Evolutionary conservation across 2,888 invertebrate species (phyloP), one percentile per base, ranked within the genome.

Genomic region (Troides oblongomaculatus): DNA sequence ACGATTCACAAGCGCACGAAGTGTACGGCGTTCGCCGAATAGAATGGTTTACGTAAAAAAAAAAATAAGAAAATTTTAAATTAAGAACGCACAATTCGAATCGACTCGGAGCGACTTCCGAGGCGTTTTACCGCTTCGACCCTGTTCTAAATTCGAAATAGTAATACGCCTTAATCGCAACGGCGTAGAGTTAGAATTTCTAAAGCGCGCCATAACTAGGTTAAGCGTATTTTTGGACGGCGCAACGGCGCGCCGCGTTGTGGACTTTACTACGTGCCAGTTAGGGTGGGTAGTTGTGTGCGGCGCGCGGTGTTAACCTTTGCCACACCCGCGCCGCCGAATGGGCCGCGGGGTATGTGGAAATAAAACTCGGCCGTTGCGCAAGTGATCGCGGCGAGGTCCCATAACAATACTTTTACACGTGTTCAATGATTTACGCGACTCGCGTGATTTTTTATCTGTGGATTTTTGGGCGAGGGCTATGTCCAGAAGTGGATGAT

Each of bases 21-120:
- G n/a, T n/a, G 6, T n/a, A 6, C 6, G n/a, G 18, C 53, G 30
- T 4, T 53, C 53, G 5, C 1, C n/a, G 53, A 18, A 53, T 53
- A n/a, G 18, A 53, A 46, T 46, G 10, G 56, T 0, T 21, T 21
- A 21, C 21, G 21, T 21, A 21, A 7, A 56, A 56, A n/a, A 18
- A 56, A 23, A 58, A 23, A 23, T 23, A 58, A 58, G 23, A 23
- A 58, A 25, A 58, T 23, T 58, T 58, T 58, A 58, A 58, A 58
- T 58, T 58, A 23, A n/a, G 57, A 58, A 58, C 57, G 10, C 4
- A 25, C 14, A 25, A 58, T 58, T 25, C 57, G 23, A 58, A 58
- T 58, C 53, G 23, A 58, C 23, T n/a, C 23, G 23, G 57, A 21
- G 12, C 57, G 12, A 23, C 57, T 12, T 23, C 25, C 18, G n/a